Base-by-base conservation (phyloP, 2,113 vertebrate genomes). In the Centropus unirufus region DNA sequence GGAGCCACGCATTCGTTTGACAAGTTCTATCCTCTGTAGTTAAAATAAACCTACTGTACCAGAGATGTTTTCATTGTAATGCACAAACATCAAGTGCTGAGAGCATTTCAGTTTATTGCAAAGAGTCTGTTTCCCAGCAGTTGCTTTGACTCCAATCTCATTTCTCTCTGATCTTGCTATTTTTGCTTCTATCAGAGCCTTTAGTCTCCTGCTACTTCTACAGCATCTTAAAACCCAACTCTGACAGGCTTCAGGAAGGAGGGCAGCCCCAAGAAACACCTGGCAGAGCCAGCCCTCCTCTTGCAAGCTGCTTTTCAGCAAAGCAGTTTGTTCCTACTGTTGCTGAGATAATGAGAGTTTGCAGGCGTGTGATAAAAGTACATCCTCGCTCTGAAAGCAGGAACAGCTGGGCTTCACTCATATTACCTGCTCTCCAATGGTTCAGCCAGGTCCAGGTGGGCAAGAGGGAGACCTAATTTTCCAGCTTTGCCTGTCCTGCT, bases 121-220 rank as follows among this genome's bases (percentile, higher is more conserved):
- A 72, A 90, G 81, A 79, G 55, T 24, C 72, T 89, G 84, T 85
- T 91, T 91, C 94, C 36, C 84, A 91, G 94, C 87, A 83, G 94
- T 87, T 92, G 87, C 89, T 95, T 70, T 7, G 13, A 91, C 92
- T 90, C 86, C 68, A 67, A 47, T 70, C 22, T 20, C 24, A 2
- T 78, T 89, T 95, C 87, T 58, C 94, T 95, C 89, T 94, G 94
- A 97, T 95, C 95, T 95, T 54, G 55, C 70, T 87, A 51, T 46
- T 91, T 95, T 76, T 91, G 84, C 47, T 30, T 92, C 93, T 92
- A 76, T 84, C 84, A 32, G 86, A 85, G 51, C 82, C 58, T 91
- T 95, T 40, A 47, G 87, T 95, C 82, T 92, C 89, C 87, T 91
- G 81, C 81, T 85, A 79, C 70, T 85, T 75, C 49, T 73, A 79